Evolutionary conservation across 2,113 vertebrate species (phyloP).

Genomic region (Dolichotis patagonum): DNA sequence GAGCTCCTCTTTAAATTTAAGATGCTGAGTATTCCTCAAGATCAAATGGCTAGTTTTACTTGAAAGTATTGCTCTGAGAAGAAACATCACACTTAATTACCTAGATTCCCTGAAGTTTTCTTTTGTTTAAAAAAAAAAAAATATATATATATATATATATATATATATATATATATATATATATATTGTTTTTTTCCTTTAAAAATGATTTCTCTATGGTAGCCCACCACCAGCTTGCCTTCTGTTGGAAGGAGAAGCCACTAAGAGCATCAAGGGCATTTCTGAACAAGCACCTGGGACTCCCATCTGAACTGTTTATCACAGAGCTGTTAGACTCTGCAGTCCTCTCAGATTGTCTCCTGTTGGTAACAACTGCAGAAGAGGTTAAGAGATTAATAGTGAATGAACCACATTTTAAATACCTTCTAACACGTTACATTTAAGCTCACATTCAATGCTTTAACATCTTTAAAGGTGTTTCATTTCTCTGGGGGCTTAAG

Average conservation of each 20-base stretch:
- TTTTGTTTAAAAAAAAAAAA: background rate
- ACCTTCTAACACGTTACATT: conserved; percentile 54
- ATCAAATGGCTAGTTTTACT: background rate
- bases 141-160: background rate
- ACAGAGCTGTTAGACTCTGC: conserved; percentile 21
- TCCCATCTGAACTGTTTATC: conserved; percentile 56
- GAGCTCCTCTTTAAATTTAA: background rate
- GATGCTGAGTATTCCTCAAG: background rate
- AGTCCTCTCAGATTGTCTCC: conserved; percentile 25
- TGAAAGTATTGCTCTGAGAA: background rate
- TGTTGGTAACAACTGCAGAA: conserved; percentile 27
- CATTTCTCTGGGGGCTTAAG: conserved; percentile 56
- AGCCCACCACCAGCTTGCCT: background rate
- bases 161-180: background rate
- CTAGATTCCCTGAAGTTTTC: background rate
- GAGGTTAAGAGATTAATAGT: conserved; percentile 67
- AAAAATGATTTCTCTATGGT: conserved; percentile 41
- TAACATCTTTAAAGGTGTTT: conserved; percentile 62
- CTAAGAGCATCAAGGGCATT: conserved; percentile 23
- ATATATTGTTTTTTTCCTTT: background rate
- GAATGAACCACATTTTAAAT: conserved; percentile 65
- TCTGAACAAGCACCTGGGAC: background rate
- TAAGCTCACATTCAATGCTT: background rate
- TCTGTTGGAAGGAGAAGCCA: background rate
- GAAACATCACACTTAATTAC: background rate